Evolutionary conservation across 92 coral and sea anemone species (phyloP).

Genomic region (Scolanthus callimorphus): DNA sequence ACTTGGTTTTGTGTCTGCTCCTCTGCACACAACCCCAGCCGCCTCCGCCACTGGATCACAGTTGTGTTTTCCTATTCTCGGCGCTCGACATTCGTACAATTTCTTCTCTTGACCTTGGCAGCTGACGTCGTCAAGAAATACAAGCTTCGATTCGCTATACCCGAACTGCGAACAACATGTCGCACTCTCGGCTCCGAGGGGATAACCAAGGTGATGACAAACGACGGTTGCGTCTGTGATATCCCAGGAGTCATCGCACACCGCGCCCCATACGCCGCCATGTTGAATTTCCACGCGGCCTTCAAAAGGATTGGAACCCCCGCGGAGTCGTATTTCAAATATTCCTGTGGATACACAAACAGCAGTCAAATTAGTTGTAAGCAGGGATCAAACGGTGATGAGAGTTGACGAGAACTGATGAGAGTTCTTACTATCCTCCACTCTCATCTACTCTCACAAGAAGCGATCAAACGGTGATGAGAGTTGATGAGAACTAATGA

Average conservation of each 20-base stretch:
- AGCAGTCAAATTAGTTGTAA: too few relatives aligned
- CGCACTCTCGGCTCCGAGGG: slow-evolving; percentile 20
- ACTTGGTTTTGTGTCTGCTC: background rate
- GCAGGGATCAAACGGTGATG: too few relatives aligned
- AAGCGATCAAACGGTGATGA: too few relatives aligned
- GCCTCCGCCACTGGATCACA: slow-evolving; percentile 22
- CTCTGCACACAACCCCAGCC: slow-evolving; percentile 28
- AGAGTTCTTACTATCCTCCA: too few relatives aligned
- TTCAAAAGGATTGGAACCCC: slow-evolving; percentile 15
- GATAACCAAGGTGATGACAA: slow-evolving; percentile 43
- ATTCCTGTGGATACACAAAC: too few relatives aligned
- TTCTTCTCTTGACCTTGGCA: slow-evolving; percentile 20
- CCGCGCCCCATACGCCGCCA: slow-evolving; percentile 49
- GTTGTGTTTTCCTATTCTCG: slow-evolving; percentile 14
- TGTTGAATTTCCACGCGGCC: slow-evolving; percentile 38
- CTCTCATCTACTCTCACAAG: too few relatives aligned
- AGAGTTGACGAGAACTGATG: too few relatives aligned
- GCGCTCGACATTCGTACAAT: slow-evolving; percentile 11
- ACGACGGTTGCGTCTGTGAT: slow-evolving; percentile 29
- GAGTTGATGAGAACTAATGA: too few relatives aligned
- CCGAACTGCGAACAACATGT: slow-evolving; percentile 22
- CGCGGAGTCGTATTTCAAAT: background rate
- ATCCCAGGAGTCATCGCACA: slow-evolving; percentile 51
- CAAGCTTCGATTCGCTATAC: slow-evolving; percentile 5
- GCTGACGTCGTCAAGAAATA: slow-evolving; percentile 26